phyloP scores from a whole-genome alignment of 2,888 invertebrate genomes.

The Yponomeuta plumbellus region DNA sequence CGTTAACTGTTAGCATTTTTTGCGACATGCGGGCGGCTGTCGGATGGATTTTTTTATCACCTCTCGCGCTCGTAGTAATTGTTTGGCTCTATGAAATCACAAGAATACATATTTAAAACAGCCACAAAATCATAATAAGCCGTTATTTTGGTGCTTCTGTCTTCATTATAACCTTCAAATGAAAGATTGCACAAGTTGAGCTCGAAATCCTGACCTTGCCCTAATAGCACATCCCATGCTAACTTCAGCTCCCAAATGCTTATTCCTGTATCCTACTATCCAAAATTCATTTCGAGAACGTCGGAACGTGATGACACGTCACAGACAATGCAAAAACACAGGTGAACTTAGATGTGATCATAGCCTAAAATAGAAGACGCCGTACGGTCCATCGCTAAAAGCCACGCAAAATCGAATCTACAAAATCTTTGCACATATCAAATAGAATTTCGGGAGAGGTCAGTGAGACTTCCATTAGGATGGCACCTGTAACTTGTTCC shows the following conservation, averaged over 20 bases:
- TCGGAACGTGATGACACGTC: too few relatives aligned
- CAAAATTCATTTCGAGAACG: too few relatives aligned
- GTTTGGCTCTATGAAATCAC: background rate
- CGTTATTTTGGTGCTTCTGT: too few relatives aligned
- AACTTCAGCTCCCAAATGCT: too few relatives aligned
- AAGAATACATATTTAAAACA: background rate
- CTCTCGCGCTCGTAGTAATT: background rate
- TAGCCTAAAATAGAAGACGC: background rate
- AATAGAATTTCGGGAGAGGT: constrained; percentile 37
- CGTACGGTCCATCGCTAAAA: background rate
- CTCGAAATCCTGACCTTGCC: too few relatives aligned
- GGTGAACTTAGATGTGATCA: background rate
- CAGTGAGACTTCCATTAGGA: constrained; percentile 33
- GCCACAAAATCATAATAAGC: background rate
- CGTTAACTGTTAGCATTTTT: constrained; percentile 12
- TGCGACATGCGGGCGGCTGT: constrained; percentile 3
- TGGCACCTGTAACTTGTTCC: constrained; percentile 64
- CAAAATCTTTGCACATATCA: background rate
- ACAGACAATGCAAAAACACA: too few relatives aligned
- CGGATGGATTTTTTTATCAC: background rate
- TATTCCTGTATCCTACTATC: too few relatives aligned
- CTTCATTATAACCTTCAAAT: too few relatives aligned
- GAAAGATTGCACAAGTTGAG: too few relatives aligned
- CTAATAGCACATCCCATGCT: too few relatives aligned
- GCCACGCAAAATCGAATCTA: background rate